Conservation (phyloP, 2,888 invertebrate species). For the Mythimna pallens region DNA sequence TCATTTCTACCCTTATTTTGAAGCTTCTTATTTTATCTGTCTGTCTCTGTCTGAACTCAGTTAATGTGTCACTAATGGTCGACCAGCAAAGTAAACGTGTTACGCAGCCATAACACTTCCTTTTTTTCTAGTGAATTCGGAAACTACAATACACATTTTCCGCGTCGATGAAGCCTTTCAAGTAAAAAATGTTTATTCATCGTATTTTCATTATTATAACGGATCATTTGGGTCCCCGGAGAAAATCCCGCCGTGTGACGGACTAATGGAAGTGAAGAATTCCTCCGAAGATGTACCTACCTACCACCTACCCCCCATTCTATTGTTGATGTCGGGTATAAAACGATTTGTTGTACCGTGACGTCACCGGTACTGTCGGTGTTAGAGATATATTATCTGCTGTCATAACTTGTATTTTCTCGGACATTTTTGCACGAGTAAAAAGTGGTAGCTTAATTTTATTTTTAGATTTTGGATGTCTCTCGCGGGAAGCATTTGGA, state of each 20-base stretch:
- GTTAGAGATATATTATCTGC: slow-evolving; percentile 62
- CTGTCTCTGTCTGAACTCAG: not conserved
- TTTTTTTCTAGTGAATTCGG: not conserved
- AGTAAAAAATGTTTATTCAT: slow-evolving; percentile 53
- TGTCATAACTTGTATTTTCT: slow-evolving; percentile 22
- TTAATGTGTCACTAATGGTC: no score
- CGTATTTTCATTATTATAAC: slow-evolving; percentile 47
- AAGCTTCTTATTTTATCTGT: not conserved
- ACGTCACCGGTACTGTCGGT: slow-evolving; percentile 59
- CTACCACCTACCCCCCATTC: slow-evolving; percentile 10
- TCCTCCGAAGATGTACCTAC: slow-evolving; percentile 26
- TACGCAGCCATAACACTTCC: not conserved
- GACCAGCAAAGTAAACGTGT: not conserved
- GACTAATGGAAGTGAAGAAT: slow-evolving; percentile 53
- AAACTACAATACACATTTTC: slow-evolving; percentile 23
- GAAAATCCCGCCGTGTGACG: slow-evolving; percentile 26
- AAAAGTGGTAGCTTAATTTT: slow-evolving; percentile 33
- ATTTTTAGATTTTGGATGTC: slow-evolving; percentile 13
- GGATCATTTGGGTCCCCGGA: slow-evolving; percentile 34
- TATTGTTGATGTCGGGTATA: slow-evolving; percentile 48
- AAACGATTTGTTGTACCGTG: slow-evolving; percentile 62
- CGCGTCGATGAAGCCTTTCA: slow-evolving; percentile 32
- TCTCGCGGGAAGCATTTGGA: slow-evolving; percentile 1
- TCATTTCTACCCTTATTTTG: not conserved
- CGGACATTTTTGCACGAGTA: slow-evolving; percentile 30